These are phyloP conservation scores for Echinops telfairi DNA, from an alignment of 2,113 vertebrate species.

Conservation along the genomic window DNA sequence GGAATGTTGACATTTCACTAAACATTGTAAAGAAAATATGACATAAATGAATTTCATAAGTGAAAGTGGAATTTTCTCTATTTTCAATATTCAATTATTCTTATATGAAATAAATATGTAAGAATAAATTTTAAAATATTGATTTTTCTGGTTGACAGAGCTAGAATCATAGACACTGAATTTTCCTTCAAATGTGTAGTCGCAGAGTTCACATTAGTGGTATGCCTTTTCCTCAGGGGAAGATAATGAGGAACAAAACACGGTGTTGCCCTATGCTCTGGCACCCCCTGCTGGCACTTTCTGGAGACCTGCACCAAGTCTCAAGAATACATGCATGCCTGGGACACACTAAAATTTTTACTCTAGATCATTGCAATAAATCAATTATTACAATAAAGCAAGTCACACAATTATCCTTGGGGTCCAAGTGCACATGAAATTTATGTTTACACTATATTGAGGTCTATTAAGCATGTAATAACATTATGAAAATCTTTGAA, in stretches of 20 bases:
- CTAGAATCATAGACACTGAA: not conserved
- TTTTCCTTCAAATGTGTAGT: not conserved
- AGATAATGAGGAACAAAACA: accelerated
- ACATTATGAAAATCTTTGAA: too few relatives aligned
- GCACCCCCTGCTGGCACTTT: constrained; percentile 66
- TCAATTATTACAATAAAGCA: too few relatives aligned
- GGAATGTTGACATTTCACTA: not conserved
- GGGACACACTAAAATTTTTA: too few relatives aligned
- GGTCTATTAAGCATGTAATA: too few relatives aligned
- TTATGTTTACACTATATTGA: too few relatives aligned
- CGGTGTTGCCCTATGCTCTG: not conserved
- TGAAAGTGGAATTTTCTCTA: constrained; percentile 49
- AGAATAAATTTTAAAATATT: not conserved
- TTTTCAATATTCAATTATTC: constrained; percentile 62
- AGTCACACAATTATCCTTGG: too few relatives aligned
- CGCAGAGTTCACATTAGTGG: not conserved
- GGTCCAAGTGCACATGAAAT: too few relatives aligned
- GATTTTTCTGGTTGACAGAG: not conserved
- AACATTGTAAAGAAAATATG: constrained; percentile 20
- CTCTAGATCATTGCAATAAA: too few relatives aligned
- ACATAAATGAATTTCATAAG: constrained; percentile 16
- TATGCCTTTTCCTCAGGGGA: not conserved
- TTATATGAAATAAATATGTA: not conserved
- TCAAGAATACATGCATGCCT: not conserved
- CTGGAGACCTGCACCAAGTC: not conserved